Evolutionary conservation across 53 echinoderm and acorn worm genomes (phyloP).

Genomic region (Holothuria leucospilota): DNA sequence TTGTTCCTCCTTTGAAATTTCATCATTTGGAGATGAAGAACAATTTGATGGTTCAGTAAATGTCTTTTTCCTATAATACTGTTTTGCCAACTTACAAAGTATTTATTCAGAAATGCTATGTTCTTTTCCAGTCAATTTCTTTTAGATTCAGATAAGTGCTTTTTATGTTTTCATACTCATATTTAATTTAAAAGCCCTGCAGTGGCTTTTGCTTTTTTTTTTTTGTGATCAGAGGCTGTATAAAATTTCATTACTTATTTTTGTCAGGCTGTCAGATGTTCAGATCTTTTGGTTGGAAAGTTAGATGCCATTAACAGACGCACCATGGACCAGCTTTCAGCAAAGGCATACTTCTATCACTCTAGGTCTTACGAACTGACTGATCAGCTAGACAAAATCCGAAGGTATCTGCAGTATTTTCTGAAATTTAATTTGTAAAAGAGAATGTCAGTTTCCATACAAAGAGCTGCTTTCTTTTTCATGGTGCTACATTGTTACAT

Average conservation of each 20-base stretch:
- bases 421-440: no score
- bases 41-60: no score
- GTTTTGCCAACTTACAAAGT: no score
- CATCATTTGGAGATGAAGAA: no score
- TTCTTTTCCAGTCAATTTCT: background rate
- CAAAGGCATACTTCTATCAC: conserved; percentile 99
- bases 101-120: no score
- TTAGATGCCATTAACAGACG: conserved; percentile 85
- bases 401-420: conserved; percentile 67
- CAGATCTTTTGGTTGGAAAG: conserved; percentile 85
- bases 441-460: no score
- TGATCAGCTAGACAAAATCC: conserved; percentile 90
- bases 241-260: background rate
- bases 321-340: conserved; percentile 93
- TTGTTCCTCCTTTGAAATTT: no score
- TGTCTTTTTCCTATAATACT: no score
- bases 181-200: background rate
- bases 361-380: conserved; percentile 94
- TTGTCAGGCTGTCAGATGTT: conserved; percentile 94
- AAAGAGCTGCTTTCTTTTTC: no score
- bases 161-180: background rate
- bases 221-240: background rate
- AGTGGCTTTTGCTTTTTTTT: background rate
- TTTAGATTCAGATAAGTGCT: background rate
- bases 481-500: no score